Base-by-base conservation (phyloP, 2,113 vertebrate species). In the Chauna torquata region DNA sequence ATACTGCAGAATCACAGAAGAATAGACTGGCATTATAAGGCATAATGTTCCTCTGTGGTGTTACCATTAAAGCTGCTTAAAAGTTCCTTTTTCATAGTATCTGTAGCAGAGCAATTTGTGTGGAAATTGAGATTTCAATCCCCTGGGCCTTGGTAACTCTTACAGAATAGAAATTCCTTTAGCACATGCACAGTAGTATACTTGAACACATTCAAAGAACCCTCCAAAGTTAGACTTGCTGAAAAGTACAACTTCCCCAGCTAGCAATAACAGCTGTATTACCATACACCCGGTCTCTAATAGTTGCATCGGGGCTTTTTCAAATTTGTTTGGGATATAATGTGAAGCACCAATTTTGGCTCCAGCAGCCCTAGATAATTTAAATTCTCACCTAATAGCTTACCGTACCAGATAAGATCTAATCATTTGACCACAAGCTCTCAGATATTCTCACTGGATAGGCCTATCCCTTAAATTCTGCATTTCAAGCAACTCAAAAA, bases 101-200 rank as follows among this genome's bases (percentile, higher is more conserved):
- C 66, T 84, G 40, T 32, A 80, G 49, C n/a, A 85, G 38, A 83
- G 38, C 18, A 79, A 94, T 91, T 87, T 87, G 50, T 44, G 82
- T 45, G 36, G 62, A 93, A 93, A 91, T 72, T 89, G 52, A 91
- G 65, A 79, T 80, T 93, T 91, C 47, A 65, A 8, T 91, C 71
- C 62, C 38, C 50, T 76, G 82, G 42, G 65, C 27, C 13, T 71
- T 71, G 22, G 27, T 86, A 83, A 71, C 55, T 83, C 49, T 61
- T 82, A 54, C 3, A 69, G 75, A 86, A 92, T 32, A 87, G 25
- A 69, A 55, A 64, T 15, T 58, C 45, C 69, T 92, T 86, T 70
- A 81, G 94, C 94, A 36, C 14, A 59, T 22, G 12, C 52, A 40
- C 8, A 78, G 15, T 32, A 14, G 42, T 16, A 49, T n/a, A 45